Evolutionary conservation across 2,888 invertebrate genomes (phyloP), one percentile per base, ranked within the genome.

Genomic region (Nineta flava): DNA sequence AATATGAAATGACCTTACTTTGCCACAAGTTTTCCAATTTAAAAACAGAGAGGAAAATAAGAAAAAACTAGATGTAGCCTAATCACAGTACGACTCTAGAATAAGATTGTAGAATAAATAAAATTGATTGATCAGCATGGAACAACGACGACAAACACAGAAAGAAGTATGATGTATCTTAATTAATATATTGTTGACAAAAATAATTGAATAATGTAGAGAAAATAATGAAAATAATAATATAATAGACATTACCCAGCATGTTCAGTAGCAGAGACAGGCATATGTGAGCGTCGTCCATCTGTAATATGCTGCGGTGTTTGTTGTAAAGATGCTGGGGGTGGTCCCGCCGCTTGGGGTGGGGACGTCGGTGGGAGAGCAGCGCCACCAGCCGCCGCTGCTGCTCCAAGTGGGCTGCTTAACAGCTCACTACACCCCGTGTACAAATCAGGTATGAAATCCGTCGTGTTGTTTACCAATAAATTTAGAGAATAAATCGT

Each of bases 351-450:
- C 55, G 55, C 59, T 54, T 52, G 56, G 58, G 52, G 52, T 52
- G 42, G 57, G 55, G 55, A 59, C 55, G 54, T 55, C 55, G 53
- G 56, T 50, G 31, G 47, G 49, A 34, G 57, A 56, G 48, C 57
- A 35, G 55, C 57, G 34, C 52, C 60, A 16, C 57, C 60, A 19
- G 55, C 61, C 48, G 62, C 26, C 60, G 35, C 53, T 57, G 38
- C 52, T 59, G 21, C 57, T 60, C 19, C 55, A 61, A 47, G 61
- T 55, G 60, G 52, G 58, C 60, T 50, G 61, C 62, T 54, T 62
- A 61, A 55, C 56, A 62, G 55, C 60, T 46, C 61, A 57, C 61
- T n/a, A 26, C 50, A 61, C 52, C 58, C 61, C 26, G 60, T 45
- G 38, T 49, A 49, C 32, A 49, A 49, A 34, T 49, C 49, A 21